Conservation (phyloP, 2,888 invertebrate species). For the Synergus itoensis region DNA sequence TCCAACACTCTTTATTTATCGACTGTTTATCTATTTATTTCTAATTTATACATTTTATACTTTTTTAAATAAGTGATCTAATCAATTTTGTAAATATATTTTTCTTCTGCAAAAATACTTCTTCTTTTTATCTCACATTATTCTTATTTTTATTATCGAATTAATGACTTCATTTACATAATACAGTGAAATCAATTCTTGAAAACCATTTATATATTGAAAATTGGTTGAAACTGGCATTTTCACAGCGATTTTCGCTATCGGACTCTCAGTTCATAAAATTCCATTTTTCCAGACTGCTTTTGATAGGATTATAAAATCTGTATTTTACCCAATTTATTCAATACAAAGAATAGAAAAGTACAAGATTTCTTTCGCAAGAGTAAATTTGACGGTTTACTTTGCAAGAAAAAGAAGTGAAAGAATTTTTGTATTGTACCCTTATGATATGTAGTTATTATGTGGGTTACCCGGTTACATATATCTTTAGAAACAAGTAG, state of each 20-base stretch:
- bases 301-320: conserved; percentile 4
- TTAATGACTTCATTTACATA: no score
- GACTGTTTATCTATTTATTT: no score
- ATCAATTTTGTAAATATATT: no score
- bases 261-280: not conserved
- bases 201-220: not conserved
- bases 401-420: not conserved
- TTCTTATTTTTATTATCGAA: no score
- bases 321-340: conserved; percentile 5
- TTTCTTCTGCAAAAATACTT: no score
- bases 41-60: no score
- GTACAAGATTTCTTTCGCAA: conserved; percentile 1
- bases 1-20: no score
- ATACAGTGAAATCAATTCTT: no score
- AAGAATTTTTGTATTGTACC: not conserved
- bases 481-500: not conserved
- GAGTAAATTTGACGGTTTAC: not conserved
- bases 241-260: not conserved
- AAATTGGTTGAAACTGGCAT: not conserved
- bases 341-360: conserved; percentile 4
- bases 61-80: no score
- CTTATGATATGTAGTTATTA: not conserved
- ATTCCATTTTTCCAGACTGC: not conserved
- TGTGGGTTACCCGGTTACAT: not conserved
- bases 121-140: no score